Evolutionary conservation across 2,797 vertebrate species (phyloP).

Genomic region (Ptychobarbus kaznakovi): DNA sequence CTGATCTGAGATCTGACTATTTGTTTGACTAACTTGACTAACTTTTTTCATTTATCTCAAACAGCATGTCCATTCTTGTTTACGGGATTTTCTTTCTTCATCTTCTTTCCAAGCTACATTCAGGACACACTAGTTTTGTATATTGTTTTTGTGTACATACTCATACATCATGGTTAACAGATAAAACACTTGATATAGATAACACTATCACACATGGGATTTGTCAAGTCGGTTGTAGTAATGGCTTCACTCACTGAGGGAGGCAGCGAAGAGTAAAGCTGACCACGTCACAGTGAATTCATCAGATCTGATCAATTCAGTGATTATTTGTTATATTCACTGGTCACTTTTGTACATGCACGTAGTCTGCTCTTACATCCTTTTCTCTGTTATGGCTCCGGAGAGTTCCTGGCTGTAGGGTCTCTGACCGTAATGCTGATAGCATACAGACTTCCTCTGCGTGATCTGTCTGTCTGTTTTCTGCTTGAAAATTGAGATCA

Average conservation of each 20-base stretch:
- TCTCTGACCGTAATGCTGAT: conserved; percentile 20
- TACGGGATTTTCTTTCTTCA: not conserved
- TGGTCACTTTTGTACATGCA: not conserved
- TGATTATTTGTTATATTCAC: not conserved
- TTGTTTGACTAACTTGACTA: not conserved
- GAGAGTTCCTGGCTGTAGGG: conserved; percentile 44
- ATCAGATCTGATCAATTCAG: not conserved
- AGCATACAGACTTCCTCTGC: conserved; percentile 43
- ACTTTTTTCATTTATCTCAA: not conserved
- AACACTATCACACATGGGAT: conserved; percentile 20
- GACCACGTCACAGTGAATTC: not conserved
- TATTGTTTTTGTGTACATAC: conserved; percentile 12
- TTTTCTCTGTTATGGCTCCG: not conserved
- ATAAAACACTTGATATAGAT: conserved; percentile 13
- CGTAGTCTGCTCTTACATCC: not conserved
- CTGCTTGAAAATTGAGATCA: conserved; percentile 34
- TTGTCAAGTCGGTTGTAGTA: not conserved
- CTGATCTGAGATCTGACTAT: not conserved
- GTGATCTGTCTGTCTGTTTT: conserved; percentile 37
- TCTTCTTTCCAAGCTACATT: not conserved
- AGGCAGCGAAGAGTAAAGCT: not conserved
- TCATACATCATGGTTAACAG: conserved; percentile 4
- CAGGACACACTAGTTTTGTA: not conserved
- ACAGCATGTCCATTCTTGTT: not conserved
- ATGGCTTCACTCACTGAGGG: not conserved